These are phyloP conservation scores for Sympetrum striolatum DNA, from an alignment of 2,888 invertebrate genomes.

Conservation along the genomic window DNA sequence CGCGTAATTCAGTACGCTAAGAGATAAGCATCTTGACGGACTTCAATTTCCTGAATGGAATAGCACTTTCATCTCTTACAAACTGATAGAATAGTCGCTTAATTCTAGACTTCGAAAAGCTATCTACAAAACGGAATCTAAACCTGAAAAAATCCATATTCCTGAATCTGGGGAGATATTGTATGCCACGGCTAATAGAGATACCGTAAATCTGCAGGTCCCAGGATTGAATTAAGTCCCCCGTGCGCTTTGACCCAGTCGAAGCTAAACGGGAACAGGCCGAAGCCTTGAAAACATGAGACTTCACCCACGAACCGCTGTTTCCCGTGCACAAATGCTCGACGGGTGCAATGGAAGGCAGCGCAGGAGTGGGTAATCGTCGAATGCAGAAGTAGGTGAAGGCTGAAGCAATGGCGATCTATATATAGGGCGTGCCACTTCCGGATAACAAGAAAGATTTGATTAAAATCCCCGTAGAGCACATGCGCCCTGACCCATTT, in stretches of 20 bases:
- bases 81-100: no score
- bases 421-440: slow-evolving; percentile 40
- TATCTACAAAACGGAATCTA: no score
- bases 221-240: not conserved
- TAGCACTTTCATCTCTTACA: no score
- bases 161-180: no score
- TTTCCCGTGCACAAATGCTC: not conserved
- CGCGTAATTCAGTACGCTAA: no score
- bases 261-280: not conserved
- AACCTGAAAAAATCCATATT: no score
- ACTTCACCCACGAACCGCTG: not conserved
- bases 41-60: no score
- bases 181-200: not conserved
- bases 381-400: slow-evolving; percentile 36
- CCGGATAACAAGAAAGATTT: not conserved
- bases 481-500: slow-evolving; percentile 35
- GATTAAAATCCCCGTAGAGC: not conserved
- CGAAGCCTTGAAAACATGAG: not conserved
- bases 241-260: not conserved
- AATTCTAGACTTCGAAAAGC: no score
- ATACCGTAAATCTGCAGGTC: not conserved
- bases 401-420: slow-evolving; percentile 30
- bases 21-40: no score
- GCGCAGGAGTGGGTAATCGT: not conserved
- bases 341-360: not conserved